phyloP scores from a whole-genome alignment of 2,797 vertebrate genomes.

The Mus spretus region DNA sequence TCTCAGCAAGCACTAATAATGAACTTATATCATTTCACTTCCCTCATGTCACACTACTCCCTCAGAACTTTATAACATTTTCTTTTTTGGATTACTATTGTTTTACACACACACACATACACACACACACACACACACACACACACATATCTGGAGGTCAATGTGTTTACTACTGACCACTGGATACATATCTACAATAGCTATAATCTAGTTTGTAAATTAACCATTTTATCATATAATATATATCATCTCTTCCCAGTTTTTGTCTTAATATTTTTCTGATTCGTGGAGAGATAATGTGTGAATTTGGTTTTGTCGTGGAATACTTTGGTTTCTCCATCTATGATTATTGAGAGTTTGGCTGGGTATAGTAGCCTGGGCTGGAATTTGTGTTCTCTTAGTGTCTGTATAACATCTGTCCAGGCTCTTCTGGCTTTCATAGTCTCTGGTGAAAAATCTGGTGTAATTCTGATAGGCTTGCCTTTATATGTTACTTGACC shows the following conservation, averaged over 20 bases:
- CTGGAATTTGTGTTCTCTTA: no score
- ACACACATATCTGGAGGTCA: background rate
- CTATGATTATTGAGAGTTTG: no score
- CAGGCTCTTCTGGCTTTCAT: no score
- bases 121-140: background rate
- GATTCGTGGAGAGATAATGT: no score
- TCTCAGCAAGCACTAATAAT: background rate
- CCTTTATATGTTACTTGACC: no score
- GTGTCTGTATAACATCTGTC: no score
- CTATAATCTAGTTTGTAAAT: background rate
- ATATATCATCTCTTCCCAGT: background rate
- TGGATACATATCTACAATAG: background rate
- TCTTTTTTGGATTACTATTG: background rate
- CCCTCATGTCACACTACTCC: background rate
- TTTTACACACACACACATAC: background rate
- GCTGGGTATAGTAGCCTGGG: no score
- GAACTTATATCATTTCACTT: background rate
- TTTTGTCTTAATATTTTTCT: background rate
- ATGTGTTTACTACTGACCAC: background rate
- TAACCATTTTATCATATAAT: background rate
- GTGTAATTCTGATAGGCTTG: no score
- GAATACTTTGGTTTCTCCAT: no score
- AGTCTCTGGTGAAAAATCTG: no score
- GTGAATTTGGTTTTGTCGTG: no score
- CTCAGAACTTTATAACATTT: background rate